Conservation (phyloP, 2,113 vertebrate genomes). For the Menura novaehollandiae region DNA sequence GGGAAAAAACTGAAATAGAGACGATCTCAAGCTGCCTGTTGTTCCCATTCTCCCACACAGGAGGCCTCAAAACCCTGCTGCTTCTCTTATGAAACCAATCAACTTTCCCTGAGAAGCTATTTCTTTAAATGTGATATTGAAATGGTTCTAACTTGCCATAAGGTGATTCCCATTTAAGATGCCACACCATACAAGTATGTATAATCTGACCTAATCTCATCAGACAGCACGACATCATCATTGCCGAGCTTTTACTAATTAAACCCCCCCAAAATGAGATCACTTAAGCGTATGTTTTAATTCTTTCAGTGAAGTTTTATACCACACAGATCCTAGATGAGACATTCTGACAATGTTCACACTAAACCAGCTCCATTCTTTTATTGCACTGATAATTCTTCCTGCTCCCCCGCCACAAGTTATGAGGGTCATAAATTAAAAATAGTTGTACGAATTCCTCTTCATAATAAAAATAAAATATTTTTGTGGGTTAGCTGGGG, state of each 20-base stretch:
- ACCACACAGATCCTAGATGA: slow-evolving; percentile 32
- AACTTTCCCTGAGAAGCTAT: slow-evolving; percentile 49
- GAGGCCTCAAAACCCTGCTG: slow-evolving; percentile 49
- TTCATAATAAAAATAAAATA: neutral
- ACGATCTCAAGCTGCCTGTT: neutral
- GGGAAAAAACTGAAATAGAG: neutral
- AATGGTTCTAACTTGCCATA: neutral
- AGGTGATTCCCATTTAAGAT: slow-evolving; percentile 43
- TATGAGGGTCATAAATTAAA: slow-evolving; percentile 47
- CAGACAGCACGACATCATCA: slow-evolving; percentile 24
- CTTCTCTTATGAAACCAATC: slow-evolving; percentile 61
- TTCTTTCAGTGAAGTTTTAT: slow-evolving; percentile 32
- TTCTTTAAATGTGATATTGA: slow-evolving; percentile 30
- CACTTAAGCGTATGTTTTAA: slow-evolving; percentile 31
- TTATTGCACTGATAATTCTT: slow-evolving; percentile 36
- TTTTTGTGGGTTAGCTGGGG: neutral
- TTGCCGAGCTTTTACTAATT: slow-evolving; percentile 30
- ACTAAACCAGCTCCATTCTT: neutral
- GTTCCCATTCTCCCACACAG: slow-evolving; percentile 16
- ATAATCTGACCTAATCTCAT: slow-evolving; percentile 58
- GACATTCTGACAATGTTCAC: slow-evolving; percentile 22
- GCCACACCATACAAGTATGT: neutral
- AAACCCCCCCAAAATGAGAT: slow-evolving; percentile 2
- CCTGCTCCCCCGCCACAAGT: neutral
- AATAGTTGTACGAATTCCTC: neutral